Conservation (phyloP, 2,797 vertebrate species). For the Alosa sapidissima region DNA sequence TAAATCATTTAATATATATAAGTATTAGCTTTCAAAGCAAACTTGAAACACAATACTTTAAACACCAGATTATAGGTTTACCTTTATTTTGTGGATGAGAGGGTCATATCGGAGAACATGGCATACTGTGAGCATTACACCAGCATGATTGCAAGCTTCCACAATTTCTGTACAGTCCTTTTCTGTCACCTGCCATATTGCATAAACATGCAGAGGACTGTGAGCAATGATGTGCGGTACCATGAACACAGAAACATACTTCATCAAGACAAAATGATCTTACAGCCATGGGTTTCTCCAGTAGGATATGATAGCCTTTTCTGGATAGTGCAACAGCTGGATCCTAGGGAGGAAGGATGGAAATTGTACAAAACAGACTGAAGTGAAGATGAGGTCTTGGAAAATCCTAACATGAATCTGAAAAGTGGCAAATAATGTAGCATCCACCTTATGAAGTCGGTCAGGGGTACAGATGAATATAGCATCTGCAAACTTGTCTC, state of each 20-base stretch:
- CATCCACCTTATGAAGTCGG: constrained; percentile 70
- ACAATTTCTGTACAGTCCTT: constrained; percentile 78
- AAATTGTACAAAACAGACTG: constrained; percentile 12
- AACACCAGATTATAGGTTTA: constrained; percentile 43
- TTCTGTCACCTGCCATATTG: constrained; percentile 64
- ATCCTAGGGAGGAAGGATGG: constrained; percentile 66
- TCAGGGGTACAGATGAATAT: constrained; percentile 73
- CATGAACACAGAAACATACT: background rate
- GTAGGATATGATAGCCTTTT: constrained; percentile 77
- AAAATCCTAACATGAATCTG: background rate
- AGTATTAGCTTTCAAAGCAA: background rate
- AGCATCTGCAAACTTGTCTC: constrained; percentile 75
- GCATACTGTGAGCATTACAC: constrained; percentile 78
- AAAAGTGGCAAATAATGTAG: background rate
- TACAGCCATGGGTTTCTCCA: constrained; percentile 85
- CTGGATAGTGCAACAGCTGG: constrained; percentile 75
- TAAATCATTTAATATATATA: background rate
- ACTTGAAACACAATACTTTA: background rate
- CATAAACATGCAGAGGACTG: background rate
- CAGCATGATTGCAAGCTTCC: constrained; percentile 67
- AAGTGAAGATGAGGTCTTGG: background rate
- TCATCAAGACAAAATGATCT: constrained; percentile 49
- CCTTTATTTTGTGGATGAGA: constrained; percentile 75
- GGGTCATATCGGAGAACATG: constrained; percentile 82
- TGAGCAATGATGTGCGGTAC: background rate